A percentile compares a stretch with the other conserved stretches of the same genome.
Evolutionary conservation across 2,888 invertebrate genomes (phyloP).

Genomic region (Arctia plantaginis): DNA sequence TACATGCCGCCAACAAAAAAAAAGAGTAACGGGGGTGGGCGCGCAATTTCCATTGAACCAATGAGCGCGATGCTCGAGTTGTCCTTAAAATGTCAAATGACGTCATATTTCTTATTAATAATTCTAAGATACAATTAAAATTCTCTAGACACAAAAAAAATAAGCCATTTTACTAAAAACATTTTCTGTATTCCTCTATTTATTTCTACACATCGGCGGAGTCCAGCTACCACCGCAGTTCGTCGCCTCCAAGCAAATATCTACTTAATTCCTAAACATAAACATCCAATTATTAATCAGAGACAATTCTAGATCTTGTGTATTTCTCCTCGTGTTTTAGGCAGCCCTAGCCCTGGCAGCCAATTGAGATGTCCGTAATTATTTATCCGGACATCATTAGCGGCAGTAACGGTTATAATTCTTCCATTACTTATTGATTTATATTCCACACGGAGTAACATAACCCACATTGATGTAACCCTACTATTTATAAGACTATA

Average conservation of each 20-base stretch:
- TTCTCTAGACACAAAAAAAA: neutral
- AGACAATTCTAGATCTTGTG: neutral
- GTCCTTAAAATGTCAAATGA: no score
- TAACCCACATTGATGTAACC: conserved; percentile 30
- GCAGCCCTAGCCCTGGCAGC: conserved; percentile 52
- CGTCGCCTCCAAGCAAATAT: no score
- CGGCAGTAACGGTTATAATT: conserved; percentile 55
- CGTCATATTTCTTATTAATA: no score
- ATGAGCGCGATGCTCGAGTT: no score
- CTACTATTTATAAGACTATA: conserved; percentile 27
- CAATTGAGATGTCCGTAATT: conserved; percentile 73
- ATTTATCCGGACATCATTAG: conserved; percentile 66
- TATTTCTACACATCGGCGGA: no score
- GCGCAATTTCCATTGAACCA: no score
- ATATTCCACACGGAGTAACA: conserved; percentile 37
- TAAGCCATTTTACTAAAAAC: neutral
- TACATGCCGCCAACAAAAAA: no score
- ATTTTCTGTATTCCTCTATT: neutral
- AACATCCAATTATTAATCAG: no score
- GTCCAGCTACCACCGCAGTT: no score
- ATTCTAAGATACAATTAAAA: no score
- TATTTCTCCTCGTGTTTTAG: neutral
- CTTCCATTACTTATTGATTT: conserved; percentile 55
- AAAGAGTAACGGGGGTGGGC: no score
- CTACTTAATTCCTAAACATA: no score